phyloP scores from a whole-genome alignment of 2,113 vertebrate species.

The Pelvicachromis taeniatus region DNA sequence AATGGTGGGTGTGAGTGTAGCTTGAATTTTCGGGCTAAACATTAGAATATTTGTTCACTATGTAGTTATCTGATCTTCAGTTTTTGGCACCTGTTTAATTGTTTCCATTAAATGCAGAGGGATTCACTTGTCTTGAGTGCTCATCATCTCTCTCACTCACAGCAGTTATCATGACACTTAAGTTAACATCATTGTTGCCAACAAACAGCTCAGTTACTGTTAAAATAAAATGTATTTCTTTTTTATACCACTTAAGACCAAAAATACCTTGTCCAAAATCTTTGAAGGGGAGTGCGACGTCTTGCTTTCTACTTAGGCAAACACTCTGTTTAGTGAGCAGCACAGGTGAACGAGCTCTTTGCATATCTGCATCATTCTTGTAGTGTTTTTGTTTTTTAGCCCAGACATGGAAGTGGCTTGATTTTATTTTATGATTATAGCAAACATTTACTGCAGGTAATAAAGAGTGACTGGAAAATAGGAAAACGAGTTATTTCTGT shows the following conservation, averaged over 20 bases:
- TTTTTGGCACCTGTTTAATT: not conserved
- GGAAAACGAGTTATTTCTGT: not conserved
- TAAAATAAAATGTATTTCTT: not conserved
- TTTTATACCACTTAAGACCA: not conserved
- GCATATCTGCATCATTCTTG: not conserved
- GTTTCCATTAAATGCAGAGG: not conserved
- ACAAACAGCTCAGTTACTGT: not conserved
- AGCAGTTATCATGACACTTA: not conserved
- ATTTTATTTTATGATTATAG: not conserved
- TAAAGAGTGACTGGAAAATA: not conserved
- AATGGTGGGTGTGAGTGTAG: not conserved
- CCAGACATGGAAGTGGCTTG: not conserved
- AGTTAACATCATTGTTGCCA: not conserved
- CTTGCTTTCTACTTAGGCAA: not conserved
- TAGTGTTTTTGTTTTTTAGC: not conserved
- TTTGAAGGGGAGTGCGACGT: not conserved
- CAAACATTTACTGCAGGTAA: not conserved
- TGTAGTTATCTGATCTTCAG: not conserved
- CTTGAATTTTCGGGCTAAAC: not conserved
- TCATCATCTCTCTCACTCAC: not conserved
- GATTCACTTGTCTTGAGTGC: not conserved
- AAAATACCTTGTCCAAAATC: not conserved
- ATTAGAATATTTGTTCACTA: not conserved
- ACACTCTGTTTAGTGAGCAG: not conserved
- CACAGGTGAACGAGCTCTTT: not conserved